Evolutionary conservation across 2,888 invertebrate species (phyloP).

Genomic region (Andrena haemorrhoa): DNA sequence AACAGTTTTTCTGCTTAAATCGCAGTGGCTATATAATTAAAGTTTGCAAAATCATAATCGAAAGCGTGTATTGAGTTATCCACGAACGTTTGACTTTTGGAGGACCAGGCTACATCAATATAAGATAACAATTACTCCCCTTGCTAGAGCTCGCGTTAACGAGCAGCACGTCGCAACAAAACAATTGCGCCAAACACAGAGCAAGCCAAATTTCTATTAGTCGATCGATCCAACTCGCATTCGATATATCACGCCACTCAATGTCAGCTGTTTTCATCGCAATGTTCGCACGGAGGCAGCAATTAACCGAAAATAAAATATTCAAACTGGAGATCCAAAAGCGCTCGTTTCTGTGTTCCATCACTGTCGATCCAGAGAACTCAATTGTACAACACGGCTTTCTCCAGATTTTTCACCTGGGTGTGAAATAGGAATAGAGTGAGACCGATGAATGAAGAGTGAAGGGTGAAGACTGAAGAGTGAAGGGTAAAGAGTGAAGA

Average conservation of each 20-base stretch:
- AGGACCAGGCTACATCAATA: too few species aligned
- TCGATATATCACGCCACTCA: not conserved
- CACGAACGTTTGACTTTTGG: too few species aligned
- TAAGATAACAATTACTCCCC: not conserved
- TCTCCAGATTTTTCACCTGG: conserved; percentile 52
- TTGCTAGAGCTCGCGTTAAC: not conserved
- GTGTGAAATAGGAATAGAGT: not conserved
- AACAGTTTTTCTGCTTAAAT: too few species aligned
- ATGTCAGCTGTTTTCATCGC: conserved; percentile 15
- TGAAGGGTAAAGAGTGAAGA: not conserved
- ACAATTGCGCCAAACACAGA: not conserved
- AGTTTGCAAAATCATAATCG: too few species aligned
- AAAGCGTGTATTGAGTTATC: too few species aligned
- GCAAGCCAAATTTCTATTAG: conserved; percentile 22
- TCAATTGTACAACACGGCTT: conserved; percentile 46
- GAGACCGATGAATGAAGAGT: not conserved
- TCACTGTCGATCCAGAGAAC: conserved; percentile 17
- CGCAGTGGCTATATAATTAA: too few species aligned
- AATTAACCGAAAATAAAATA: conserved; percentile 56
- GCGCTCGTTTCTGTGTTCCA: conserved; percentile 5
- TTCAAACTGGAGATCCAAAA: conserved; percentile 37
- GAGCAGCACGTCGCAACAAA: conserved; percentile 2
- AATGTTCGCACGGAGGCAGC: conserved; percentile 2
- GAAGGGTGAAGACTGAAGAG: too few species aligned
- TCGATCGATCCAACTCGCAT: not conserved